phyloP scores from a whole-genome alignment of 2,113 vertebrate genomes.

The Prolemur simus region DNA sequence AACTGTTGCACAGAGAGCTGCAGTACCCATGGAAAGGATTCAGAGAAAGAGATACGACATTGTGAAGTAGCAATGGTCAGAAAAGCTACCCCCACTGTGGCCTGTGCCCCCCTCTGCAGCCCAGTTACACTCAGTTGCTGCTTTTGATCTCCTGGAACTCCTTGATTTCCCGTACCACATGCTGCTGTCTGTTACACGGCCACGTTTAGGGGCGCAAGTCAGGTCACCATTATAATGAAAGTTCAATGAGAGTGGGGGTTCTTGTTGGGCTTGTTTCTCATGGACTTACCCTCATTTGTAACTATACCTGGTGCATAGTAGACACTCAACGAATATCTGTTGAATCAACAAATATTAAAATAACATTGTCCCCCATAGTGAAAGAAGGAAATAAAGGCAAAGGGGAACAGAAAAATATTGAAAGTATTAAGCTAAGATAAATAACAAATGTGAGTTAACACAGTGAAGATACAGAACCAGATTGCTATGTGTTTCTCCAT shows the following conservation, averaged over 20 bases:
- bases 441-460: not conserved
- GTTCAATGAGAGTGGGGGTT: accelerated
- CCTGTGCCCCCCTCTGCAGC: not conserved
- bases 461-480: not conserved
- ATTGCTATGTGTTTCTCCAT: not conserved
- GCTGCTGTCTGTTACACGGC: not conserved
- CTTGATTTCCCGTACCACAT: not conserved
- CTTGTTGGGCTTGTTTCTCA: too few relatives aligned
- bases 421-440: not conserved
- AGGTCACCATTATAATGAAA: not conserved
- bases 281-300: not conserved
- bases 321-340: not conserved
- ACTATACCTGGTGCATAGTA: too few relatives aligned
- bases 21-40: accelerated
- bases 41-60: accelerated
- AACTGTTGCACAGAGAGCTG: not conserved
- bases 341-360: not conserved
- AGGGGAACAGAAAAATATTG: not conserved
- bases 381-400: not conserved
- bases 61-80: not conserved
- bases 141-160: not conserved
- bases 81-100: accelerated
- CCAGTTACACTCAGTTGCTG: too few relatives aligned
- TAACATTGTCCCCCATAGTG: not conserved
- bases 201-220: not conserved